These are phyloP conservation scores for Myanophis thanlyinensis DNA, from an alignment of 2,113 vertebrate genomes.

Conservation along the genomic window DNA sequence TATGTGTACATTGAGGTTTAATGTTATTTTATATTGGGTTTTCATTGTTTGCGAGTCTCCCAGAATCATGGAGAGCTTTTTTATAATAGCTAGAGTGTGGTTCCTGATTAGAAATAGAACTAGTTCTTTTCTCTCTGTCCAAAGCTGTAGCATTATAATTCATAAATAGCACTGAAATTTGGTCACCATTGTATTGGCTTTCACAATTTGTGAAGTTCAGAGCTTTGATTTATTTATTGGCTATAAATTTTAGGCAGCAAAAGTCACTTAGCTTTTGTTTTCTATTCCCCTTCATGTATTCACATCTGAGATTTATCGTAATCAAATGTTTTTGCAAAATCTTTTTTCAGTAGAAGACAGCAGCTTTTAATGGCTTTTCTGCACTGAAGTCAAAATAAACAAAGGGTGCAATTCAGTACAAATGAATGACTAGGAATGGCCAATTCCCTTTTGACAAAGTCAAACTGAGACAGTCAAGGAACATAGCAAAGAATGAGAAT, in stretches of 20 bases:
- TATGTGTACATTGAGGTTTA: too few species aligned
- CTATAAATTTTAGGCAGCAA: conserved; percentile 13
- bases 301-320: conserved; percentile 19
- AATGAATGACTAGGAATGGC: neutral
- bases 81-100: neutral
- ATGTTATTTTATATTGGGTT: too few species aligned
- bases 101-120: neutral
- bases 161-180: neutral
- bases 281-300: conserved; percentile 18
- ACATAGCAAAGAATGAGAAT: neutral
- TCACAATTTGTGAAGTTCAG: neutral
- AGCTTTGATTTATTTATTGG: conserved; percentile 48
- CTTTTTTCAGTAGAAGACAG: conserved; percentile 9
- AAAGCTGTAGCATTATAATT: neutral
- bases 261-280: conserved; percentile 44
- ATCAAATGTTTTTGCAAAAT: conserved; percentile 20
- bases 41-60: too few species aligned
- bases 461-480: neutral
- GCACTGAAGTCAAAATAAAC: neutral
- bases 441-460: neutral
- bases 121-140: neutral
- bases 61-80: neutral
- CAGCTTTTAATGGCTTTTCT: conserved; percentile 16
- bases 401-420: neutral
- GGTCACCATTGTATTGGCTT: conserved; percentile 8